These are phyloP conservation scores for Xylocopa sonorina DNA, from an alignment of 1,140 invertebrate genomes.

Conservation along the genomic window DNA sequence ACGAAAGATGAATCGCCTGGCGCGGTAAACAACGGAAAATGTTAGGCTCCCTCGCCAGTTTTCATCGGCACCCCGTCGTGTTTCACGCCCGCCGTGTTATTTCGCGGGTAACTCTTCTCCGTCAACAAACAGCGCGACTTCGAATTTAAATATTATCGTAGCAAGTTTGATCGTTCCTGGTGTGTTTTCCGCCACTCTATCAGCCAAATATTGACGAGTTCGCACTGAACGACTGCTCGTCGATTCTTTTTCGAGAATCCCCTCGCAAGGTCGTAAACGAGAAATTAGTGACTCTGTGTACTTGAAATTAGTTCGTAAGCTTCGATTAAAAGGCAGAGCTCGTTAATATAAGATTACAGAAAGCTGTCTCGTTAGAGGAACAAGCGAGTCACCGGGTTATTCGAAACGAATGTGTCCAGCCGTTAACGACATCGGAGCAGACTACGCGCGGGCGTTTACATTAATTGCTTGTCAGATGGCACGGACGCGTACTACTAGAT, in stretches of 20 bases:
- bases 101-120: background rate
- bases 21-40: background rate
- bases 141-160: slow-evolving; percentile 28
- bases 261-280: too few relatives aligned
- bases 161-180: background rate
- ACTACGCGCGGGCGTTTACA: slow-evolving; percentile 54
- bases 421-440: slow-evolving; percentile 44
- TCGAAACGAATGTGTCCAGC: slow-evolving; percentile 54
- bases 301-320: too few relatives aligned
- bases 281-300: too few relatives aligned
- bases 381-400: slow-evolving; percentile 24
- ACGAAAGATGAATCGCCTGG: background rate
- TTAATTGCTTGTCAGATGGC: slow-evolving; percentile 61
- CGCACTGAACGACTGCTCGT: too few relatives aligned
- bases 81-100: slow-evolving; percentile 1
- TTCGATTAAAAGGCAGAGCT: too few relatives aligned
- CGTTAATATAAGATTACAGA: background rate
- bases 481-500: slow-evolving; percentile 37
- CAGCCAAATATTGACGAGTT: background rate
- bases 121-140: background rate
- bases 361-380: background rate
- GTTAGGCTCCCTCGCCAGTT: background rate
- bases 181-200: too few relatives aligned
- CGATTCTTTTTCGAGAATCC: too few relatives aligned
- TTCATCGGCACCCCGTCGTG: background rate